Percentiles rank a stretch among this genome's conserved stretches.
Evolutionary conservation across 2,888 invertebrate species (phyloP).

Genomic region (Sisyra terminalis): DNA sequence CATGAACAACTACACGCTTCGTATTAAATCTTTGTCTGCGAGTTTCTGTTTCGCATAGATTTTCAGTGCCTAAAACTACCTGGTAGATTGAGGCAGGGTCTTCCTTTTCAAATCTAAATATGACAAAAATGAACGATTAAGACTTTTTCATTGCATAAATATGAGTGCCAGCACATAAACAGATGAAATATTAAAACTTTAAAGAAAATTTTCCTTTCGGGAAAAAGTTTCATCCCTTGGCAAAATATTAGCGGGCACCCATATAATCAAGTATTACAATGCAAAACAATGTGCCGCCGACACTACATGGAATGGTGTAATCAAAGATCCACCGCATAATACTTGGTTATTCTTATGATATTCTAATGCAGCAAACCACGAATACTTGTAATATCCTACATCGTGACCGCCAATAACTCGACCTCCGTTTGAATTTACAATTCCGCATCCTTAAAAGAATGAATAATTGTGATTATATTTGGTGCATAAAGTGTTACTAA

Average conservation of each 20-base stretch:
- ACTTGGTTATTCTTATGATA: slow-evolving; percentile 14
- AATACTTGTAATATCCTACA: slow-evolving; percentile 24
- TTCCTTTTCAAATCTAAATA: slow-evolving; percentile 2
- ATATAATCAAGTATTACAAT: not conserved
- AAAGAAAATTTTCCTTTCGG: too few relatives aligned
- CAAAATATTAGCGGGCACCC: too few relatives aligned
- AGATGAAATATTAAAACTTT: too few relatives aligned
- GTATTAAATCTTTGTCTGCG: slow-evolving; percentile 17
- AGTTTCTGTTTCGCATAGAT: slow-evolving; percentile 21
- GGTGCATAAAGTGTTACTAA: too few relatives aligned
- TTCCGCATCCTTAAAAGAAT: not conserved
- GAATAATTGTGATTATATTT: not conserved
- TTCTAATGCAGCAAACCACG: slow-evolving; percentile 23
- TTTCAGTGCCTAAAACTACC: slow-evolving; percentile 18
- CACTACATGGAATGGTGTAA: slow-evolving; percentile 20
- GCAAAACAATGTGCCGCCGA: slow-evolving; percentile 26
- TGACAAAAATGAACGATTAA: not conserved
- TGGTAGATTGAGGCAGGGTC: slow-evolving; percentile 20
- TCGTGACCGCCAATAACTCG: slow-evolving; percentile 24
- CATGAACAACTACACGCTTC: slow-evolving; percentile 22
- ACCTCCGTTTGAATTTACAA: slow-evolving; percentile 8
- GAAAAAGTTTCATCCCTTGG: not conserved
- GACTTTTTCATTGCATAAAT: too few relatives aligned
- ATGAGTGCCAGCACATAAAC: too few relatives aligned
- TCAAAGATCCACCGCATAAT: slow-evolving; percentile 22